Evolutionary conservation across 2,797 vertebrate species (phyloP).

Genomic region (Argya squamiceps): DNA sequence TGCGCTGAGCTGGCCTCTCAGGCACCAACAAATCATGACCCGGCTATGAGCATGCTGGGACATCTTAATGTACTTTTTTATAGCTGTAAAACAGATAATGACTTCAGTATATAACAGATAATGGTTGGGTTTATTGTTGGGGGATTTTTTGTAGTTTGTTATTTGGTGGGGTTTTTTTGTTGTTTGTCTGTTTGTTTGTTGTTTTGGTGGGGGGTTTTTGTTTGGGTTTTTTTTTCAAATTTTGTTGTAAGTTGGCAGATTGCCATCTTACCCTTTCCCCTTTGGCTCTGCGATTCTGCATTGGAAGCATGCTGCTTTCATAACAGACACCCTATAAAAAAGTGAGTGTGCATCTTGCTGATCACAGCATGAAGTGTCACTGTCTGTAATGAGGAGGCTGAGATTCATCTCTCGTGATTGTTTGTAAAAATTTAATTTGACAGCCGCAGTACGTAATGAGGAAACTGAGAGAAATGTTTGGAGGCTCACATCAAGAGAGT

Average conservation of each 20-base stretch:
- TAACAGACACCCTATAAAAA: background rate
- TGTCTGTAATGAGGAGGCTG: background rate
- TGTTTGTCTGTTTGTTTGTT: background rate
- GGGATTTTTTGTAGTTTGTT: background rate
- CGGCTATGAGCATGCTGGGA: background rate
- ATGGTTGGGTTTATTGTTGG: background rate
- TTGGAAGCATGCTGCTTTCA: background rate
- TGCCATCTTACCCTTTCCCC: background rate
- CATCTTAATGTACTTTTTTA: constrained; percentile 20
- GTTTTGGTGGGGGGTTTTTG: background rate
- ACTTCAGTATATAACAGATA: background rate
- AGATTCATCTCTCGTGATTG: background rate
- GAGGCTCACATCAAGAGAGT: background rate
- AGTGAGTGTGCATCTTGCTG: background rate
- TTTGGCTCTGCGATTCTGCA: background rate
- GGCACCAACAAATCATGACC: constrained; percentile 11
- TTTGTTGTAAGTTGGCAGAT: background rate
- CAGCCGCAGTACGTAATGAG: rapidly evolving
- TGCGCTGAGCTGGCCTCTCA: background rate
- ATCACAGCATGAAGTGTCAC: background rate
- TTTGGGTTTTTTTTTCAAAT: background rate
- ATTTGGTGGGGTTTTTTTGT: background rate
- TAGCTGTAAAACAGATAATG: constrained; percentile 14
- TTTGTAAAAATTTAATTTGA: background rate
- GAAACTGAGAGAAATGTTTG: background rate